phyloP scores from a whole-genome alignment of 2,888 invertebrate species.

The Brassicogethes aeneus region DNA sequence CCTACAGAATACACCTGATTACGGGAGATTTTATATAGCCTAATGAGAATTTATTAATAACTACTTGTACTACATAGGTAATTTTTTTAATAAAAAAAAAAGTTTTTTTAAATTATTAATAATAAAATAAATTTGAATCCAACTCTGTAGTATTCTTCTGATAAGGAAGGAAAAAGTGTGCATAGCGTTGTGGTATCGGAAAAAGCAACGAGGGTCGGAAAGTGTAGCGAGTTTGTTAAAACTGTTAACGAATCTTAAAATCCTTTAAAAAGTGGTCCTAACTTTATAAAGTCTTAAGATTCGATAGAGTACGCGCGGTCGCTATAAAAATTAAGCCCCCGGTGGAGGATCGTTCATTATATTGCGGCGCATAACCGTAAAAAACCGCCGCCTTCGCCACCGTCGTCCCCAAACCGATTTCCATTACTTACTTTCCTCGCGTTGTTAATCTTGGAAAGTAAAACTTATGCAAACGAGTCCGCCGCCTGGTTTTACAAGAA shows the following conservation, averaged over 20 bases:
- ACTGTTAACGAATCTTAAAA: slow-evolving; percentile 42
- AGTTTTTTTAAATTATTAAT: background rate
- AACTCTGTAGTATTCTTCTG: background rate
- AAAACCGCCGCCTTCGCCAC: slow-evolving; percentile 25
- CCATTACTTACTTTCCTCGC: slow-evolving; percentile 38
- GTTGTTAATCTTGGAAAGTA: slow-evolving; percentile 42
- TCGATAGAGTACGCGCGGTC: slow-evolving; percentile 32
- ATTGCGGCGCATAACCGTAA: slow-evolving; percentile 37
- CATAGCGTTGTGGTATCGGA: slow-evolving; percentile 12
- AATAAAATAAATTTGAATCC: background rate
- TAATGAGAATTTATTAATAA: too few species aligned
- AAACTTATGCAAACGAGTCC: slow-evolving; percentile 43
- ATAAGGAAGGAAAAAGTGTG: slow-evolving; percentile 6
- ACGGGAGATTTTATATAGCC: too few species aligned
- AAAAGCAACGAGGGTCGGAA: slow-evolving; percentile 27
- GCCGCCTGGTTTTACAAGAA: slow-evolving; percentile 42
- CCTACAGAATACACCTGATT: too few species aligned
- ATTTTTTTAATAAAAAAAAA: too few species aligned
- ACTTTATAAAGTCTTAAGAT: slow-evolving; percentile 37
- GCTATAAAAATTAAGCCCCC: slow-evolving; percentile 40
- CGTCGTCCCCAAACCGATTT: slow-evolving; percentile 22
- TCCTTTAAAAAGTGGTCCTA: slow-evolving; percentile 39
- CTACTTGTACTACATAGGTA: too few species aligned
- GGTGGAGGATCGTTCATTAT: slow-evolving; percentile 34
- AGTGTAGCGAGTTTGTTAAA: slow-evolving; percentile 39